Conservation (phyloP, 2,797 vertebrate genomes). For the Arnoldichthys spilopterus region DNA sequence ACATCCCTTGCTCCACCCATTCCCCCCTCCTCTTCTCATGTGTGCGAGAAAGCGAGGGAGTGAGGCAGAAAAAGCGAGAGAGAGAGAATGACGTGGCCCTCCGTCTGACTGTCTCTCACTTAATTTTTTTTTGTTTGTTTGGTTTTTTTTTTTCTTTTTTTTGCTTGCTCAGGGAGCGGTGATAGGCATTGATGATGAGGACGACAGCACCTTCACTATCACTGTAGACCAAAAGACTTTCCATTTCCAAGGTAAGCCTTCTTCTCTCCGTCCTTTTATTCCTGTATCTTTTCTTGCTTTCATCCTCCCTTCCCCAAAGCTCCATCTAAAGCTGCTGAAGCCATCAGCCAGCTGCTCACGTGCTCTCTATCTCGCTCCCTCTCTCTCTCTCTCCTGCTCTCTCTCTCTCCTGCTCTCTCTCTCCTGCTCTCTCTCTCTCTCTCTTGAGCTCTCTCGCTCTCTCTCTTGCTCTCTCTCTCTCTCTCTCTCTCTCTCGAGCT, state of each 20-base stretch:
- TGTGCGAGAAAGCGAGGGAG: slow-evolving; percentile 58
- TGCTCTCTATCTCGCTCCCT: slow-evolving; percentile 35
- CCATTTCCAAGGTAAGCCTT: slow-evolving; percentile 98
- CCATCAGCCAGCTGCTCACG: slow-evolving; percentile 37
- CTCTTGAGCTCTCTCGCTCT: slow-evolving; percentile 22
- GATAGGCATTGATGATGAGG: slow-evolving; percentile 99
- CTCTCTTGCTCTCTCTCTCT: slow-evolving; percentile 37
- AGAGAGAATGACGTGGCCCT: slow-evolving; percentile 88
- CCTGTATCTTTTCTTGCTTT: background rate
- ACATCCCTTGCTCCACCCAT: slow-evolving; percentile 65
- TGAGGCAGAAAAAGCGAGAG: slow-evolving; percentile 79
- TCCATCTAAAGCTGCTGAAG: slow-evolving; percentile 9
- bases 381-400: slow-evolving; percentile 27
- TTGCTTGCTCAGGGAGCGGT: slow-evolving; percentile 95
- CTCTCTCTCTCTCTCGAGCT: slow-evolving; percentile 39
- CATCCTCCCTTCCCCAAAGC: slow-evolving; percentile 22
- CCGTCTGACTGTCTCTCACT: slow-evolving; percentile 77
- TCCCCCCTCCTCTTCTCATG: slow-evolving; percentile 42
- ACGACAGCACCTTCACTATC: slow-evolving; percentile 99
- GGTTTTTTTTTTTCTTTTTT: slow-evolving; percentile 60
- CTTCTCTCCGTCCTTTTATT: background rate
- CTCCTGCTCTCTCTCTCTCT: slow-evolving; percentile 34
- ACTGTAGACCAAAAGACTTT: slow-evolving; percentile 99
- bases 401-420: slow-evolving; percentile 31
- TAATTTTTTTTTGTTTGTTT: slow-evolving; percentile 48